Evolutionary conservation across 1,140 invertebrate species (phyloP).

Genomic region (Drosophila asahinai): DNA sequence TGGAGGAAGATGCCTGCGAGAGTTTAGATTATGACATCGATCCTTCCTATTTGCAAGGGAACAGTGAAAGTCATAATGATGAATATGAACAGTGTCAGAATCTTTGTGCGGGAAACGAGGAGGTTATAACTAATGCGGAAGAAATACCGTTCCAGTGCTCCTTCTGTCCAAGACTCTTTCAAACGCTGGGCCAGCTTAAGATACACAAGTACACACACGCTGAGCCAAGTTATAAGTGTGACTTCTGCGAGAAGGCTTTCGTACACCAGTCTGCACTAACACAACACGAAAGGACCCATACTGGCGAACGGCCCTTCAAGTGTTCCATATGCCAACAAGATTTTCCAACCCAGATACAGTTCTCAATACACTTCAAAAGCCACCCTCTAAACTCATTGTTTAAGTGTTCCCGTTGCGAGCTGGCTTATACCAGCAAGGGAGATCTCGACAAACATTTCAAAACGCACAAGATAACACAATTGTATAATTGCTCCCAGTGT

Average conservation of each 20-base stretch:
- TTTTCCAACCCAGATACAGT: not conserved
- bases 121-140: too few relatives aligned
- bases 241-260: not conserved
- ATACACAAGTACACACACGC: not conserved
- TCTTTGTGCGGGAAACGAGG: too few relatives aligned
- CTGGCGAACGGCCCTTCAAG: not conserved
- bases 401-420: not conserved
- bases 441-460: not conserved
- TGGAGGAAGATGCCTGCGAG: not conserved
- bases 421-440: not conserved
- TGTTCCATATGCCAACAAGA: not conserved
- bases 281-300: not conserved
- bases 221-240: not conserved
- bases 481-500: not conserved
- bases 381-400: not conserved
- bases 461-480: too few relatives aligned
- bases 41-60: not conserved
- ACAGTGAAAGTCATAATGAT: not conserved
- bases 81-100: too few relatives aligned
- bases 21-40: constrained; percentile 1
- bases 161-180: not conserved
- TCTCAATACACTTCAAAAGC: not conserved
- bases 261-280: not conserved
- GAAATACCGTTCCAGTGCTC: not conserved
- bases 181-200: not conserved